These are phyloP conservation scores for Salticus scenicus DNA, from an alignment of 2,888 invertebrate species.

Conservation along the genomic window DNA sequence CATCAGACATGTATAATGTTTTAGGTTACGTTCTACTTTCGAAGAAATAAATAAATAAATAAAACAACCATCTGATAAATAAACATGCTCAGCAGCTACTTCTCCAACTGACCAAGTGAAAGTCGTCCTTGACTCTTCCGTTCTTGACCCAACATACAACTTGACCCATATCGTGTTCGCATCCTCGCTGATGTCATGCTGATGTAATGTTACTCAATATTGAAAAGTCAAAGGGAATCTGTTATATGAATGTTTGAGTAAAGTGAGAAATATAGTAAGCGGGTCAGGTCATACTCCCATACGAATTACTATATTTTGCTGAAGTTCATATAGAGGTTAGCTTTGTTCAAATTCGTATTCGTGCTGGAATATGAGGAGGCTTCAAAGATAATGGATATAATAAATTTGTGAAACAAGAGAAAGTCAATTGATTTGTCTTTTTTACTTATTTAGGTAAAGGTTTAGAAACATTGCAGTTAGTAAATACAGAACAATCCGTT, in stretches of 20 bases:
- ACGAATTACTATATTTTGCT: background rate
- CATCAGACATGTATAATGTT: background rate
- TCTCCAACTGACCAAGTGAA: slow-evolving; percentile 26
- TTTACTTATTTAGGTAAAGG: too few relatives aligned
- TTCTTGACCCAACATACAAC: slow-evolving; percentile 30
- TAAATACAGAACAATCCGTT: too few relatives aligned
- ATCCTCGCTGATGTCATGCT: slow-evolving; percentile 33
- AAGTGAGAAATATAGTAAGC: too few relatives aligned
- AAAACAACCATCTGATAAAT: background rate
- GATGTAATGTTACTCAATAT: slow-evolving; percentile 42
- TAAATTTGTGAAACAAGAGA: too few relatives aligned
- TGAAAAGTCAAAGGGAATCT: slow-evolving; percentile 37
- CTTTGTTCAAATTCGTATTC: too few relatives aligned
- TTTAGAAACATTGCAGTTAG: too few relatives aligned
- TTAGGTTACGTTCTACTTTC: slow-evolving; percentile 7
- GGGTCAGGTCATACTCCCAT: slow-evolving; percentile 31
- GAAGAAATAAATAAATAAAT: too few relatives aligned
- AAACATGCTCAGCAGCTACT: slow-evolving; percentile 4
- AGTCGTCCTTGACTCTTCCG: slow-evolving; percentile 31
- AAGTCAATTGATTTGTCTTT: too few relatives aligned
- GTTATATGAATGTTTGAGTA: background rate
- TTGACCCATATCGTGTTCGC: slow-evolving; percentile 30
- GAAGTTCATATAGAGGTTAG: background rate
- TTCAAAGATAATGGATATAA: too few relatives aligned
- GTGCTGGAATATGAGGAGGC: too few relatives aligned